Base-by-base conservation (phyloP, 2,888 invertebrate species). In the Cartodere bifasciata region DNA sequence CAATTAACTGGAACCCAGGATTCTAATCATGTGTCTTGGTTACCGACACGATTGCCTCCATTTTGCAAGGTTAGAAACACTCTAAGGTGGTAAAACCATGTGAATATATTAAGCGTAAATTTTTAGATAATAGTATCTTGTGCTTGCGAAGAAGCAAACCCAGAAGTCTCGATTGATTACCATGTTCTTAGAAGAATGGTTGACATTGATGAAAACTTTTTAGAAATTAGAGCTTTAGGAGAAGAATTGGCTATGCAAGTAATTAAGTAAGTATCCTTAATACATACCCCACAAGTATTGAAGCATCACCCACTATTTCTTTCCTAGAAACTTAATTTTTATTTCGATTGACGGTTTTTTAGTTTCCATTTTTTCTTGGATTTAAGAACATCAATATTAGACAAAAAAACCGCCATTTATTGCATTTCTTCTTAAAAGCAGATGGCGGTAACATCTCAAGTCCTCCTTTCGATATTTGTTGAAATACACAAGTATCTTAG, bases 1-100 rank as follows among this genome's bases (percentile, higher is more conserved):
- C 94, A 97, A 58, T 66, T 98, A 28, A 94, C 92, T 4, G 90
- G 88, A 0, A 82, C 88, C 0, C 90, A 91, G 45, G 88, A 88
- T 48, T 86, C 91, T 14, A 94, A 92, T 49, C 90, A 92, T 60
- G 78, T 97, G 16, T 87, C 94, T 0, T 97, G 95, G 95, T 63
- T 97, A 45, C 95, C 97, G 0, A 86, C 90, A 0, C 68, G 86
- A 39, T 63, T 98, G 16, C 95, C 97, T 0, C 69, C 72, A 1
- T 66, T 87, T 61, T 91, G 90, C 53, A 91, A 92, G 70, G 82
- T 88, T 57, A 28, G 25, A 21, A 24, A 33, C 13, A 7, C 22
- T 27, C 11, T 12, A 7, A 24, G 7, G 9, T 10, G 9, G n/a
- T n/a, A n/a, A n/a, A n/a, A 20, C 20, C 7, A 20, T 20, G 20